phyloP scores from a whole-genome alignment of 2,888 invertebrate species.

The Drosophila diplacantha region DNA sequence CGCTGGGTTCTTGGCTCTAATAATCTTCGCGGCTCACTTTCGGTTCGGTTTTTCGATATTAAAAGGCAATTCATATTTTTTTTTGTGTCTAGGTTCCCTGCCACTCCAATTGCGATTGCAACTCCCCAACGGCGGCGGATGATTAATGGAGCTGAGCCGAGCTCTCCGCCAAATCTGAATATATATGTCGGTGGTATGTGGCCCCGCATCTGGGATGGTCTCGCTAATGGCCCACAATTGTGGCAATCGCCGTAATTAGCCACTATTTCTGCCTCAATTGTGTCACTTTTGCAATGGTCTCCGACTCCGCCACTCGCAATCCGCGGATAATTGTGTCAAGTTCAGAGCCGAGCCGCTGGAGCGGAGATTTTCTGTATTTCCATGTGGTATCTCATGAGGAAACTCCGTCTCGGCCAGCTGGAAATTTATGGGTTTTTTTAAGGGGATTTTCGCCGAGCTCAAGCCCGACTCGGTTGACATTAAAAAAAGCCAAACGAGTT shows the following conservation, averaged over 20 bases:
- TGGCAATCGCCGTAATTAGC: conserved; percentile 45
- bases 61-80: conserved; percentile 54
- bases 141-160: conserved; percentile 24
- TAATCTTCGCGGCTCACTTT: conserved; percentile 53
- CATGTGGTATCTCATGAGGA: conserved; percentile 16
- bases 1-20: conserved; percentile 47
- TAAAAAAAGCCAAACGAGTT: conserved; percentile 48
- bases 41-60: conserved; percentile 48
- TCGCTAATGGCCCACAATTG: conserved; percentile 58
- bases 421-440: conserved; percentile 12
- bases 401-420: conserved; percentile 17
- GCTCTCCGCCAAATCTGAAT: conserved; percentile 11
- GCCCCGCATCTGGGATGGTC: conserved; percentile 35
- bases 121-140: conserved; percentile 14
- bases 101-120: conserved; percentile 34
- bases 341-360: conserved; percentile 34
- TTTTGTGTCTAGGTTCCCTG: not conserved
- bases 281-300: conserved; percentile 51
- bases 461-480: conserved; percentile 34
- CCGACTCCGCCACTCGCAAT: conserved; percentile 29
- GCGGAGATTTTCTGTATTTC: conserved; percentile 15
- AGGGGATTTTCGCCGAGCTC: conserved; percentile 9
- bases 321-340: conserved; percentile 58
- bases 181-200: not conserved
- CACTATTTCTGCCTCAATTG: conserved; percentile 27